Conservation (phyloP, 2,888 invertebrate genomes). For the Uloborus plumipes region DNA sequence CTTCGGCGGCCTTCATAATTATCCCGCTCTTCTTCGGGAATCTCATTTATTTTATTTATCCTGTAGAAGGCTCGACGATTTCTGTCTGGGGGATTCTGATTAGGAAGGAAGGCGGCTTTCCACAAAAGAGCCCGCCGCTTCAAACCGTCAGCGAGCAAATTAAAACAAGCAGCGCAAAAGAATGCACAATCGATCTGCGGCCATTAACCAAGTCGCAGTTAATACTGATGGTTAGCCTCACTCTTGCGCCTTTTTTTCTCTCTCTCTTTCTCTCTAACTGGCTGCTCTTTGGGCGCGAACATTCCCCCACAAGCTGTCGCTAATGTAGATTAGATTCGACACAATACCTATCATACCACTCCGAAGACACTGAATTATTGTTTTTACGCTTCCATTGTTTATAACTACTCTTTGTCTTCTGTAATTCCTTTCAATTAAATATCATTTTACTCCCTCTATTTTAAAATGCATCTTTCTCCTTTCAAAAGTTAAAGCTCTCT, state of each 20-base stretch:
- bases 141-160: conserved; percentile 37
- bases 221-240: too few relatives aligned
- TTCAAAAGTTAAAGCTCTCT: too few relatives aligned
- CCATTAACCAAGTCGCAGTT: too few relatives aligned
- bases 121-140: conserved; percentile 33
- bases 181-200: too few relatives aligned
- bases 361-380: background rate
- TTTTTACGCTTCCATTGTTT: background rate
- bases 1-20: conserved; percentile 49
- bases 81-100: conserved; percentile 56
- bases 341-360: conserved; percentile 1
- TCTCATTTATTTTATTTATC: conserved; percentile 65
- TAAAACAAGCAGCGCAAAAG: conserved; percentile 22
- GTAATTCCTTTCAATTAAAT: too few relatives aligned
- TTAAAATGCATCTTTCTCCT: too few relatives aligned
- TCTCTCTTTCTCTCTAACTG: background rate
- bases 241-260: background rate
- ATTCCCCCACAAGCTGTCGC: background rate
- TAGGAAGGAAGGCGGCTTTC: conserved; percentile 44
- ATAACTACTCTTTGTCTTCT: too few relatives aligned
- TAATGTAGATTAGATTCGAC: background rate
- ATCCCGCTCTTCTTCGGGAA: conserved; percentile 57
- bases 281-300: background rate
- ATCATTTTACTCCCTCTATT: too few relatives aligned
- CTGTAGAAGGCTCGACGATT: conserved; percentile 54